Conservation (phyloP, 2,113 vertebrate species). For the Callopanchax toddi region DNA sequence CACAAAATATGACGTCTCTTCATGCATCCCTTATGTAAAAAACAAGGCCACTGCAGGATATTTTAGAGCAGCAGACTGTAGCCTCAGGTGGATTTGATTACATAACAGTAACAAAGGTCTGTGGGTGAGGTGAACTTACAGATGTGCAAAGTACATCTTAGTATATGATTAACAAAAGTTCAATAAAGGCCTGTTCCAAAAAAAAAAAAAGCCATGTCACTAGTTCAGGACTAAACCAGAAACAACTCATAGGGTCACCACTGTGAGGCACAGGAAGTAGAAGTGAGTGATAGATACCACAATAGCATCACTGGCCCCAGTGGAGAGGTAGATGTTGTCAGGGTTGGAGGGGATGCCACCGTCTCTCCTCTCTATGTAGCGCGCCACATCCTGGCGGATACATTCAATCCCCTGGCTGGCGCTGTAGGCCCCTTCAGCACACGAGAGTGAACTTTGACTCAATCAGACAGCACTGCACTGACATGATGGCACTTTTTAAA, state of each 20-base stretch:
- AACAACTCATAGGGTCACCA: not conserved
- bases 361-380: slow-evolving; percentile 85
- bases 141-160: slow-evolving; percentile 39
- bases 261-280: not conserved
- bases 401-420: slow-evolving; percentile 85
- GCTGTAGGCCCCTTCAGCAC: slow-evolving; percentile 85
- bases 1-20: slow-evolving; percentile 5
- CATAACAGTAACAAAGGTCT: slow-evolving; percentile 40
- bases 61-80: not conserved
- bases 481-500: not conserved
- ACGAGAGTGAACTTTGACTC: slow-evolving; percentile 31
- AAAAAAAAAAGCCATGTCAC: not conserved
- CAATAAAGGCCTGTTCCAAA: too few species aligned
- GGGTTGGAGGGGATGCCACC: slow-evolving; percentile 82
- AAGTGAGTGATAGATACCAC: slow-evolving; percentile 70
- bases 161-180: slow-evolving; percentile 54
- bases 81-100: slow-evolving; percentile 7
- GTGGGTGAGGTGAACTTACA: slow-evolving; percentile 2
- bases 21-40: too few species aligned
- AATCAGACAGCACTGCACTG: not conserved
- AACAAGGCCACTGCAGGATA: not conserved
- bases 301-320: slow-evolving; percentile 89
- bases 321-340: slow-evolving; percentile 86
- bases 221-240: too few species aligned
- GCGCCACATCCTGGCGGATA: slow-evolving; percentile 84